phyloP scores from a whole-genome alignment of 2,888 invertebrate species.

The Limnephilus lunatus region DNA sequence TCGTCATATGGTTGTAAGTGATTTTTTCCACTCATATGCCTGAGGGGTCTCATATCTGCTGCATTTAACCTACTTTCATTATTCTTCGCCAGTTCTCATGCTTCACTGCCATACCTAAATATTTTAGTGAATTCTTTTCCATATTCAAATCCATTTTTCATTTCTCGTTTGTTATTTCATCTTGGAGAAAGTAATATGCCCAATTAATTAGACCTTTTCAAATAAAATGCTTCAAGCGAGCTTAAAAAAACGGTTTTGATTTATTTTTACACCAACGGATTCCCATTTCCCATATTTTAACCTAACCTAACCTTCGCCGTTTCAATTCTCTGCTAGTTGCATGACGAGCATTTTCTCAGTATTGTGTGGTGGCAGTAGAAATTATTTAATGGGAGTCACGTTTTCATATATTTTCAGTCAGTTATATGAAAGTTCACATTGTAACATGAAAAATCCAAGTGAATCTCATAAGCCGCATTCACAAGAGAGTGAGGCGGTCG shows the following conservation, averaged over 20 bases:
- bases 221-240: background rate
- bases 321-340: background rate
- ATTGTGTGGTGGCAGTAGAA: background rate
- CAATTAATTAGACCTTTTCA: slow-evolving; percentile 20
- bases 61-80: background rate
- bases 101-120: no score
- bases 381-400: slow-evolving; percentile 2
- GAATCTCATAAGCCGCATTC: background rate
- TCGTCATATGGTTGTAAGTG: no score
- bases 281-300: background rate
- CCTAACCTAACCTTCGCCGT: background rate
- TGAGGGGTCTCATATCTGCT: background rate
- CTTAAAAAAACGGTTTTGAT: background rate
- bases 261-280: background rate
- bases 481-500: background rate
- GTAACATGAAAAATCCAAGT: background rate
- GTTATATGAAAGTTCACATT: background rate
- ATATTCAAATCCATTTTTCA: background rate
- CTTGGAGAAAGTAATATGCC: background rate
- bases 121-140: background rate
- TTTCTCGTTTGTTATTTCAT: background rate
- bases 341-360: background rate
- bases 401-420: background rate
- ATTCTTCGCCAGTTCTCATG: background rate
- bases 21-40: background rate